Evolutionary conservation across 1,140 invertebrate genomes (phyloP).

Genomic region (Zaprionus taronus): DNA sequence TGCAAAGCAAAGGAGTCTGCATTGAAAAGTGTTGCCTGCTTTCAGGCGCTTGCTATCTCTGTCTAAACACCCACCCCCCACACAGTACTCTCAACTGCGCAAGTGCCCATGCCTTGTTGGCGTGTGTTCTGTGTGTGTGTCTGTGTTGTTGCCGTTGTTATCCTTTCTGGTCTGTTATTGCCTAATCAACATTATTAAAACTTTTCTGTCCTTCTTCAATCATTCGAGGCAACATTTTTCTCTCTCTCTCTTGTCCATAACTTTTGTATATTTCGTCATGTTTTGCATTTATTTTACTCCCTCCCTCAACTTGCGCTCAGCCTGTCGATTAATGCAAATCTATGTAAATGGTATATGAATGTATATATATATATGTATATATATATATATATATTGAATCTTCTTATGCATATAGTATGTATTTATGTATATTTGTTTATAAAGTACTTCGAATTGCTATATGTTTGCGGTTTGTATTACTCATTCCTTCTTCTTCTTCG

Average conservation of each 20-base stretch:
- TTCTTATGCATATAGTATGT: constrained; percentile 51
- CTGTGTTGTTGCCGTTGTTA: constrained; percentile 6
- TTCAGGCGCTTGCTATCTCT: constrained; percentile 31
- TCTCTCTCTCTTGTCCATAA: constrained; percentile 6
- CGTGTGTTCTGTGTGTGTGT: neutral
- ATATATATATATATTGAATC: constrained; percentile 37
- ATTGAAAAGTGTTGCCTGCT: constrained; percentile 38
- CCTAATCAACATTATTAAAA: constrained; percentile 23
- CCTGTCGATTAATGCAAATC: constrained; percentile 57
- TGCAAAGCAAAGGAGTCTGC: constrained; percentile 13
- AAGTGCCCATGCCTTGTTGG: constrained; percentile 20
- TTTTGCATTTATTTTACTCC: constrained; percentile 18
- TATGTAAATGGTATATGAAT: constrained; percentile 57
- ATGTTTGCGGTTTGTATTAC: constrained; percentile 80
- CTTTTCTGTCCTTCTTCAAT: constrained; percentile 18
- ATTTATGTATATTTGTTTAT: constrained; percentile 67
- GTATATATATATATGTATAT: constrained; percentile 41
- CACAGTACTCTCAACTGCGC: neutral
- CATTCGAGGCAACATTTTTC: constrained; percentile 42
- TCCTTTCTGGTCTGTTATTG: constrained; percentile 10
- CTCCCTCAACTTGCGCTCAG: constrained; percentile 33
- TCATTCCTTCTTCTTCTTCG: constrained; percentile 43
- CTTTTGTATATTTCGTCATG: constrained; percentile 6
- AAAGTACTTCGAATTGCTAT: constrained; percentile 81
- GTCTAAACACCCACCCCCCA: neutral